Evolutionary conservation across 2,113 vertebrate species (phyloP), one percentile per base, ranked within the genome.

Genomic region (Osmerus eperlanus): DNA sequence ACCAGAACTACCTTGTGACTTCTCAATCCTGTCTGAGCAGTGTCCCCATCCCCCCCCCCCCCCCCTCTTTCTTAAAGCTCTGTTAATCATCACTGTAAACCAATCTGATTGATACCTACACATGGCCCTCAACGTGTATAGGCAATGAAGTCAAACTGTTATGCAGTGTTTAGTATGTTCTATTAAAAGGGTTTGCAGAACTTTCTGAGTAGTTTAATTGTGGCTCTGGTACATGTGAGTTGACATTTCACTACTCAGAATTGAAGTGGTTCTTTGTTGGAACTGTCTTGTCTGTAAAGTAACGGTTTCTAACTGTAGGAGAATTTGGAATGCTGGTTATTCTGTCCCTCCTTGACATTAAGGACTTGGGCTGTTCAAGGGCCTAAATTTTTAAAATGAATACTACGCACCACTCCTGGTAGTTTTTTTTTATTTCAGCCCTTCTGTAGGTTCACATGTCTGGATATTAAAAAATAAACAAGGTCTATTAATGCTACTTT

Each of bases 271-370:
- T 52, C 8, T 55, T 36, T 29, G 74, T 28, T 76, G 53, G 68
- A 59, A 73, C 18, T 41, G 62, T 36, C 29, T 29, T 63, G 61
- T 63, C 61, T 63, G 59, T 63, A 78, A 77, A 81, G 78, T 78
- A 82, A 21, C 76, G 54, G 71, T 70, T 79, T 77, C 59, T 81
- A 67, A 71, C 71, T 72, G 78, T 75, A 83, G 84, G 84, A 87
- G 84, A 87, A 84, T 70, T 32, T 78, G 82, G 86, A 89, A 90
- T 92, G 88, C 89, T 91, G 89, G 90, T 78, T 86, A 77, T 91
- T 90, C 85, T 84, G 78, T 83, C 87, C 82, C 83, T 82, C 77
- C 78, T 77, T 72, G 47, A 60, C 54, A 25, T 66, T 81, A 78
- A 55, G 1, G 65, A 29, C 77, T 84, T 75, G 75, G 75, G 78